A percentile compares a stretch with the other conserved stretches of the same genome.
phyloP scores from a whole-genome alignment of 2,113 vertebrate species.

The Piprites chloris region DNA sequence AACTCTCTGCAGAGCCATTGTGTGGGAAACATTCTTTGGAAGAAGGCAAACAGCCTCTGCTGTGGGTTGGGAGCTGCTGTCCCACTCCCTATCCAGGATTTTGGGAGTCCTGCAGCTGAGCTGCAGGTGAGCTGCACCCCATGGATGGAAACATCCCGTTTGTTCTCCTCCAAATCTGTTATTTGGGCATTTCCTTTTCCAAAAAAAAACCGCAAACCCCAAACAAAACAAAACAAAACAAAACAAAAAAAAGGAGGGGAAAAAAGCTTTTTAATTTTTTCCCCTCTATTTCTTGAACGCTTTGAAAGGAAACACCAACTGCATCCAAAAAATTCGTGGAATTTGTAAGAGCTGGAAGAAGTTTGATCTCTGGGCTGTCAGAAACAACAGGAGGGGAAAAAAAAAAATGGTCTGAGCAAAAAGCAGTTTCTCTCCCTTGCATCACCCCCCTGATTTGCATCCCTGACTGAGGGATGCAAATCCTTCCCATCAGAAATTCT shows the following conservation, averaged over 20 bases:
- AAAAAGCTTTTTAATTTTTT: not conserved
- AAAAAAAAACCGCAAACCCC: not conserved
- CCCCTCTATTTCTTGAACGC: not conserved
- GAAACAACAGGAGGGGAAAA: not conserved
- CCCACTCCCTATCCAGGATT: not conserved
- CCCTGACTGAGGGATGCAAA: not conserved
- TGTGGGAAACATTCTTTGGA: not conserved
- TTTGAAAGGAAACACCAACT: not conserved
- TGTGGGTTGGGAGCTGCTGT: not conserved
- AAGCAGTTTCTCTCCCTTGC: not conserved
- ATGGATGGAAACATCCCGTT: not conserved
- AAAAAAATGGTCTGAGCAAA: not conserved
- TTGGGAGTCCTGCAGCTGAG: not conserved
- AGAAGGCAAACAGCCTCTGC: not conserved
- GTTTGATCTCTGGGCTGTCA: not conserved
- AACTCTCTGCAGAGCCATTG: not conserved
- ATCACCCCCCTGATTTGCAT: not conserved
- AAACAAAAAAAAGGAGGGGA: too few species aligned
- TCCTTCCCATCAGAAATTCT: not conserved
- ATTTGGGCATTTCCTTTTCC: not conserved
- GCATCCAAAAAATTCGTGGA: not conserved
- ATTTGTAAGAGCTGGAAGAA: not conserved
- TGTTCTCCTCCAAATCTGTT: not conserved
- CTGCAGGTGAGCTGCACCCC: not conserved
- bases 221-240: not conserved